These are phyloP conservation scores for Cacoxenus indagator DNA, from an alignment of 2,888 invertebrate species.

Conservation along the genomic window DNA sequence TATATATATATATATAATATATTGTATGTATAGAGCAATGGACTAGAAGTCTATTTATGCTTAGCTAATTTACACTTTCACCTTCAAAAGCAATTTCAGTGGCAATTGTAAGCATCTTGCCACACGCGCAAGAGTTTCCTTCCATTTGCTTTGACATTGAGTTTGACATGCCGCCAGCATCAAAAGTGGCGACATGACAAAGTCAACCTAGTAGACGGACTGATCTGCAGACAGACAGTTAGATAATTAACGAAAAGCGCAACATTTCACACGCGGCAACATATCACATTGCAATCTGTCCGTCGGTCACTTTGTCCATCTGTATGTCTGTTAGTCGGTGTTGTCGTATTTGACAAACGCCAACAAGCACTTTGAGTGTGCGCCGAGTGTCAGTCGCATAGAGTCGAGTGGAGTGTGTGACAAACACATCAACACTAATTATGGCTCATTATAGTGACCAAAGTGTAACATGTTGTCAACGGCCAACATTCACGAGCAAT, in stretches of 20 bases:
- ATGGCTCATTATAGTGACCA: conserved; percentile 64
- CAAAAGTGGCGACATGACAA: neutral
- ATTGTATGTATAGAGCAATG: too few relatives aligned
- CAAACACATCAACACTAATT: conserved; percentile 55
- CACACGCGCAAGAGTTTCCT: conserved; percentile 1
- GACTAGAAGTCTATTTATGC: too few relatives aligned
- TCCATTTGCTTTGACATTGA: conserved; percentile 9
- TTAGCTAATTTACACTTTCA: too few relatives aligned
- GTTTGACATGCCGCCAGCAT: neutral
- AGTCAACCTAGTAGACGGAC: neutral
- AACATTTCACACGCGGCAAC: conserved; percentile 55
- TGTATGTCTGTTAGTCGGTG: neutral
- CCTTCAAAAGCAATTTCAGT: too few relatives aligned
- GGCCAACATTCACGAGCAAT: conserved; percentile 40
- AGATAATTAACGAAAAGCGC: conserved; percentile 57
- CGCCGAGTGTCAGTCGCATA: too few relatives aligned
- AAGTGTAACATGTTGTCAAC: conserved; percentile 61
- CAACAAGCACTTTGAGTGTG: neutral
- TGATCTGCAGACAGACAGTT: neutral
- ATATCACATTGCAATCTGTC: conserved; percentile 35
- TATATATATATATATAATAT: too few relatives aligned
- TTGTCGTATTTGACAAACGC: neutral
- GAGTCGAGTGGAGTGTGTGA: conserved; percentile 39
- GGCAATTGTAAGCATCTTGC: too few relatives aligned
- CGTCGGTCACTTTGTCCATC: neutral